A percentile compares a stretch with the other conserved stretches of the same genome.
These are phyloP conservation scores for Cyrtodaria siliqua DNA, from an alignment of 2,888 invertebrate genomes.

Conservation along the genomic window DNA sequence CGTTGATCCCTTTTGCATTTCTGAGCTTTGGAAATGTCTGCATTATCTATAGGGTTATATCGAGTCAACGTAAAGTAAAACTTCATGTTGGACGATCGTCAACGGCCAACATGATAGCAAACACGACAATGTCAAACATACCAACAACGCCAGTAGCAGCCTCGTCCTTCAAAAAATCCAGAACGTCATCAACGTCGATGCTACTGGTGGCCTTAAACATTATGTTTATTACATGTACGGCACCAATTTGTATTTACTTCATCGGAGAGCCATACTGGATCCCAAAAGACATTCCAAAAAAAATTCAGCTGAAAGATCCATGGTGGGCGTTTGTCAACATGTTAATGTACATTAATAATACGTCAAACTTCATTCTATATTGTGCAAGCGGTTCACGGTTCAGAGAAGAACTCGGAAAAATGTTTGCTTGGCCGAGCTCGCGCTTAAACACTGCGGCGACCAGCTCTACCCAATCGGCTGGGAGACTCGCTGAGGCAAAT, in stretches of 20 bases:
- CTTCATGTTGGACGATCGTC: slow-evolving; percentile 14
- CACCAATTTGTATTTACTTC: slow-evolving; percentile 65
- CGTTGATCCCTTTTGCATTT: slow-evolving; percentile 71
- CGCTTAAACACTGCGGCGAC: too few species aligned
- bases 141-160: not conserved
- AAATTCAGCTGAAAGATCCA: slow-evolving; percentile 39
- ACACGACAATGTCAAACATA: slow-evolving; percentile 67
- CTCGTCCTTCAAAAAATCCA: not conserved
- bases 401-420: slow-evolving; percentile 60
- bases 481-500: too few species aligned
- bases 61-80: slow-evolving; percentile 22
- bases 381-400: slow-evolving; percentile 74
- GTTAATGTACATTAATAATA: slow-evolving; percentile 72
- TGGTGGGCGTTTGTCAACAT: slow-evolving; percentile 68
- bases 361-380: slow-evolving; percentile 73
- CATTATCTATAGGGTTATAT: slow-evolving; percentile 57
- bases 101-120: slow-evolving; percentile 71
- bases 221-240: slow-evolving; percentile 68
- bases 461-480: too few species aligned
- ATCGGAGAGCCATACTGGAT: slow-evolving; percentile 63
- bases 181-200: slow-evolving; percentile 67
- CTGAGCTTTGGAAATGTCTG: slow-evolving; percentile 77
- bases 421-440: too few species aligned
- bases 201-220: slow-evolving; percentile 67
- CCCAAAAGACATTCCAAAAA: slow-evolving; percentile 35